Conservation (phyloP, 2,888 invertebrate species). For the Phrixothrix hirtus region DNA sequence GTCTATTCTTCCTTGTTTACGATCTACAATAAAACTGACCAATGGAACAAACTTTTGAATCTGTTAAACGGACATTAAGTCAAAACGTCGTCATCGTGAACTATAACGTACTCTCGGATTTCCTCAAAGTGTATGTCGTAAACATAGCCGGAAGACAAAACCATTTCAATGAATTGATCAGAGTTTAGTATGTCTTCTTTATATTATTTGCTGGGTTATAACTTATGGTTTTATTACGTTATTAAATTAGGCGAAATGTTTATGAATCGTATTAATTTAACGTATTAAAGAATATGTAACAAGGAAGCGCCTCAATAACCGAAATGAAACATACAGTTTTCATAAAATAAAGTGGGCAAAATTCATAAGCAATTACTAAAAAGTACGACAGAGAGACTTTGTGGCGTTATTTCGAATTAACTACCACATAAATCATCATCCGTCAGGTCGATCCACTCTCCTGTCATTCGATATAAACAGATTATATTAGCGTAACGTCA, state of each 20-base stretch:
- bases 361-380: conserved; percentile 27
- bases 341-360: conserved; percentile 18
- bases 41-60: conserved; percentile 11
- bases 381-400: conserved; percentile 14
- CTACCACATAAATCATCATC: conserved; percentile 33
- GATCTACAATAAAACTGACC: too few species aligned
- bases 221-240: conserved; percentile 5
- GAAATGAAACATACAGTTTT: conserved; percentile 17
- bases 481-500: conserved; percentile 26
- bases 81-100: conserved; percentile 16
- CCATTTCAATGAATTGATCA: conserved; percentile 10
- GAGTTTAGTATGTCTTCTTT: not conserved
- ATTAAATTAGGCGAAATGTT: conserved; percentile 7
- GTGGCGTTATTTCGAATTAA: conserved; percentile 27
- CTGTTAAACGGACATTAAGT: conserved; percentile 15
- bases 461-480: conserved; percentile 28
- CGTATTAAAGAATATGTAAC: too few species aligned
- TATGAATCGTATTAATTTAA: too few species aligned
- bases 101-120: conserved; percentile 13
- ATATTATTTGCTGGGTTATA: conserved; percentile 10
- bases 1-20: too few species aligned
- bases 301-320: too few species aligned
- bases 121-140: conserved; percentile 12
- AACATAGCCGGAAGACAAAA: conserved; percentile 7
- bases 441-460: conserved; percentile 28